A percentile compares a stretch with the other conserved stretches of the same genome.
Conservation (phyloP, 2,888 invertebrate genomes). For the Melanotus villosus region DNA sequence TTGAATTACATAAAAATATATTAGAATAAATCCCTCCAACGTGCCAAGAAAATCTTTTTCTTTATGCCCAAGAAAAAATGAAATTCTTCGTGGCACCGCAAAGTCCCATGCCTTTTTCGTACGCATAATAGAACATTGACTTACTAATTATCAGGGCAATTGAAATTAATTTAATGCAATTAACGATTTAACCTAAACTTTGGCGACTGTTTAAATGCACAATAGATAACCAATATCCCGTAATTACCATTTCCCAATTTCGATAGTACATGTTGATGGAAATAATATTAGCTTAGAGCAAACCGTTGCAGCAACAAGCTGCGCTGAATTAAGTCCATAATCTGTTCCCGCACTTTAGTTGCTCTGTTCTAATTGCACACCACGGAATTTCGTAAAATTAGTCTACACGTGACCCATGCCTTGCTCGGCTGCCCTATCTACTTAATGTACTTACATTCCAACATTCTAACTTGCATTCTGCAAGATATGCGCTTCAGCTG, state of each 20-base stretch:
- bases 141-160: too few species aligned
- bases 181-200: too few species aligned
- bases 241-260: not conserved
- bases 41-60: too few species aligned
- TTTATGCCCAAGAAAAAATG: too few species aligned
- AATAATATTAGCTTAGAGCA: not conserved
- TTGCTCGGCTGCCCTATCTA: not conserved
- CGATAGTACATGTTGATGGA: not conserved
- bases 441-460: not conserved
- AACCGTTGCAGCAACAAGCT: constrained; percentile 1
- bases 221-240: too few species aligned
- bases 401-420: constrained; percentile 1
- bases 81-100: too few species aligned
- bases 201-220: too few species aligned
- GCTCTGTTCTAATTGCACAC: constrained; percentile 16
- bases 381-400: constrained; percentile 10
- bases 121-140: too few species aligned
- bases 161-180: too few species aligned
- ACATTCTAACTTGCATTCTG: constrained; percentile 11
- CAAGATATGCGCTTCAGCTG: constrained; percentile 20
- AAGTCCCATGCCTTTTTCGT: too few species aligned
- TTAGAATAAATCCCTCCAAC: not conserved
- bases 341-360: constrained; percentile 4
- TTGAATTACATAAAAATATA: not conserved
- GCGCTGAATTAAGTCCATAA: not conserved